Percentiles rank a stretch among this genome's conserved stretches.
phyloP scores from a whole-genome alignment of 2,797 vertebrate species.

The Gobionotothen gibberifrons region DNA sequence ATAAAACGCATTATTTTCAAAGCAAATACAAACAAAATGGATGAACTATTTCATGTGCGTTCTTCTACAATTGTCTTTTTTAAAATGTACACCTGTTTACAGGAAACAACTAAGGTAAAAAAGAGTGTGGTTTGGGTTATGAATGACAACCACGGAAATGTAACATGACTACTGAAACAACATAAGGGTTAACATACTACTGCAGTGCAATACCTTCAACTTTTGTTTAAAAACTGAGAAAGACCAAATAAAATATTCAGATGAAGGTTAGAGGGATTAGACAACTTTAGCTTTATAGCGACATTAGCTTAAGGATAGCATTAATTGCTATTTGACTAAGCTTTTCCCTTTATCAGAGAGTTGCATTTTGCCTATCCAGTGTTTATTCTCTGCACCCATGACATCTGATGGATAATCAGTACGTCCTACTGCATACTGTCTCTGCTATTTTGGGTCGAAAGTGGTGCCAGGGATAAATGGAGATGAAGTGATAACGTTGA shows the following conservation, averaged over 20 bases:
- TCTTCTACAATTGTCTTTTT: too few species aligned
- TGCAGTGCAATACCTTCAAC: neutral
- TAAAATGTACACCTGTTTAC: too few species aligned
- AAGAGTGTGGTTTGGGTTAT: too few species aligned
- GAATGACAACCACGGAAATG: too few species aligned
- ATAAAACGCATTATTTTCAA: neutral
- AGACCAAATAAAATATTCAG: conserved; percentile 14
- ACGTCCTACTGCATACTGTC: conserved; percentile 15
- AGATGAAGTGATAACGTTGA: conserved; percentile 64
- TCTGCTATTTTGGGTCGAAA: conserved; percentile 61
- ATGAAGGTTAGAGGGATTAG: conserved; percentile 2
- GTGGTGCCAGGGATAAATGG: conserved; percentile 55
- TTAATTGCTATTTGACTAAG: neutral
- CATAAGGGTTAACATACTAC: too few species aligned
- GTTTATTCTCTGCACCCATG: conserved; percentile 6
- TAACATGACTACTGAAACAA: too few species aligned
- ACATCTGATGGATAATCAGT: conserved; percentile 32
- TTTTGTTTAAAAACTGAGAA: neutral
- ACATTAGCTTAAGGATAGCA: neutral
- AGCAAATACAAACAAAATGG: neutral
- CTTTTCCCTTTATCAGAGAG: neutral
- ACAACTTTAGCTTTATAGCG: neutral
- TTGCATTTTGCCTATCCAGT: neutral
- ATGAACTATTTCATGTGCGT: too few species aligned
- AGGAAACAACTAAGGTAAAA: too few species aligned